Evolutionary conservation across 2,797 vertebrate genomes (phyloP).

Genomic region (Crenichthys baileyi): DNA sequence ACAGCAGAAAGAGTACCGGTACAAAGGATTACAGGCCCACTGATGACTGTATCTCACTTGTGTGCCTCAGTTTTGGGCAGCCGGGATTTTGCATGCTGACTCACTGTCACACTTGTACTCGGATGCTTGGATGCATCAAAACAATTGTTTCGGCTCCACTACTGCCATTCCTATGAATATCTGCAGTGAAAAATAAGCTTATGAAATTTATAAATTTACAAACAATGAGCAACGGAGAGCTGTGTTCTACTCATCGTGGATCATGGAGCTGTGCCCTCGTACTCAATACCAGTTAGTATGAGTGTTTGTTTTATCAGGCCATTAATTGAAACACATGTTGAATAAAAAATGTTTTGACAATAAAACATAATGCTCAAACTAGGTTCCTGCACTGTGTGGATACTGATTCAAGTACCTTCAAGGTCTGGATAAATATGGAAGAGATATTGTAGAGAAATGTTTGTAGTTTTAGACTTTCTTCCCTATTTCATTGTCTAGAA

Average conservation of each 20-base stretch:
- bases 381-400: not conserved
- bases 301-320: not conserved
- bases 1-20: not conserved
- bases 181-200: not conserved
- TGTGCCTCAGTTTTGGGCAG: slow-evolving; percentile 2
- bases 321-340: not conserved
- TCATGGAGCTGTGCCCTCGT: too few relatives aligned
- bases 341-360: not conserved
- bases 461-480: not conserved
- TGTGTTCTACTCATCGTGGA: not conserved
- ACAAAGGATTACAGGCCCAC: not conserved
- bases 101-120: slow-evolving; percentile 5
- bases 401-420: not conserved
- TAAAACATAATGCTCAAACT: not conserved
- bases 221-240: not conserved
- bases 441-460: not conserved
- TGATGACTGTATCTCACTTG: not conserved
- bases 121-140: not conserved
- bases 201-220: not conserved
- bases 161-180: not conserved
- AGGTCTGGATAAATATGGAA: not conserved
- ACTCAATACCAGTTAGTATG: not conserved
- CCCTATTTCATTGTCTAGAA: not conserved
- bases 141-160: not conserved
- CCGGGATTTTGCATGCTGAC: not conserved